Conservation (phyloP, 1,140 invertebrate species). For the Drosophila ficusphila region DNA sequence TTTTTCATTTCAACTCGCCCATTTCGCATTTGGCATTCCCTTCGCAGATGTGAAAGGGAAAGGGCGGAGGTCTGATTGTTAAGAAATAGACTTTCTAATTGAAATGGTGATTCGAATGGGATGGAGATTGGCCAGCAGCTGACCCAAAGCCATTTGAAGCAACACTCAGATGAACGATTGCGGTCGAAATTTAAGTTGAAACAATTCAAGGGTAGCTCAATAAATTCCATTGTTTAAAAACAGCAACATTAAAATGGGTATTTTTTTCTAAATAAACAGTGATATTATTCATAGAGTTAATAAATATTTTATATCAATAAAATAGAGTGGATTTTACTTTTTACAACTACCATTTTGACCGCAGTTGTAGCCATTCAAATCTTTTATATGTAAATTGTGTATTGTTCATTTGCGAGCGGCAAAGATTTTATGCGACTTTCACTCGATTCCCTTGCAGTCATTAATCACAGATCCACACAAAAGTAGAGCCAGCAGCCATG, state of each 20-base stretch:
- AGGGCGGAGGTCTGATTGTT: slow-evolving; percentile 8
- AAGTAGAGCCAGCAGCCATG: slow-evolving; percentile 38
- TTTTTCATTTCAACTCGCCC: slow-evolving; percentile 22
- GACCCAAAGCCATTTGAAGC: background rate
- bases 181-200: slow-evolving; percentile 1
- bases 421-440: slow-evolving; percentile 45
- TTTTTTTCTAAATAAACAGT: no score
- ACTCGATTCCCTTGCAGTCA: slow-evolving; percentile 27
- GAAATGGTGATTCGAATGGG: slow-evolving; percentile 16
- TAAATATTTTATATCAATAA: background rate
- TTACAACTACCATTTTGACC: slow-evolving; percentile 3
- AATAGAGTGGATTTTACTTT: background rate
- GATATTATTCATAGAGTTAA: background rate
- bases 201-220: no score
- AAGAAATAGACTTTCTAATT: slow-evolving; percentile 48
- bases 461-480: slow-evolving; percentile 16
- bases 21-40: slow-evolving; percentile 1
- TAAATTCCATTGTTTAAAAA: no score
- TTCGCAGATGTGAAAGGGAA: slow-evolving; percentile 22
- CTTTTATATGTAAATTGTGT: slow-evolving; percentile 1
- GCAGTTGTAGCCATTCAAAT: background rate
- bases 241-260: no score
- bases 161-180: background rate
- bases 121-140: slow-evolving; percentile 3
- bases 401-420: background rate